Base-by-base conservation (phyloP, 2,888 invertebrate species). In the Drosophila heteroneura region DNA sequence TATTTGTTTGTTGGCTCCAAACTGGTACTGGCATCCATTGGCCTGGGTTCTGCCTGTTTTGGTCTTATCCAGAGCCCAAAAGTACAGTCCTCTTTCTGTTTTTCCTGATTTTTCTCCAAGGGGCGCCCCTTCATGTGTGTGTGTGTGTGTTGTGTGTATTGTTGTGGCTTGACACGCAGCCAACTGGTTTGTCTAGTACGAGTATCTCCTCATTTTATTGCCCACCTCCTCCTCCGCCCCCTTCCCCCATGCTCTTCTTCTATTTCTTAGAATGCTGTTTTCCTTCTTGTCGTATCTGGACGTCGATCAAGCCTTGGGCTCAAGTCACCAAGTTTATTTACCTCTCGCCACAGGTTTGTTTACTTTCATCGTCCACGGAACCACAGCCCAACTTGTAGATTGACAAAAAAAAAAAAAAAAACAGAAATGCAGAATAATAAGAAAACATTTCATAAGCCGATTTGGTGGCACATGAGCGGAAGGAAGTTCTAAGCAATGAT, bases 111-210 rank as follows among this genome's bases (percentile, higher is more conserved):
- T 85, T 85, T 88, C 85, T 86, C 71, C 75, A 79, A 69, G 71
- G 71, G 85, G 82, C 76, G 72, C 76, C 69, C 72, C 68, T 77
- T 74, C 44, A 16, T 26, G 47, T 26, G 26, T 47, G 26, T 47
- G 22, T 70, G 66, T 58, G 30, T 32, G 26, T 71, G 53, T 41
- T 49, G 33, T 57, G 47, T 47, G 26, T 47, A 26, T 67, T 66
- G 64, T 44, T 76, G 76, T 66, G 73, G 64, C 76, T 74, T 75
- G 76, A 51, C 49, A 61, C 32, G 60, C 47, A 16, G 63, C 63
- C 87, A 88, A 88, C 87, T 75, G 87, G 87, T 88, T 88, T 88
- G 85, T 87, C 87, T 88, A 85, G 85, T 83, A 82, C 83, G 52
- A 79, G 83, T 79, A 82, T 83, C 81, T 74, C 72, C 78, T 70